phyloP scores from a whole-genome alignment of 2,888 invertebrate genomes.

The Lepidochrysops patricia region DNA sequence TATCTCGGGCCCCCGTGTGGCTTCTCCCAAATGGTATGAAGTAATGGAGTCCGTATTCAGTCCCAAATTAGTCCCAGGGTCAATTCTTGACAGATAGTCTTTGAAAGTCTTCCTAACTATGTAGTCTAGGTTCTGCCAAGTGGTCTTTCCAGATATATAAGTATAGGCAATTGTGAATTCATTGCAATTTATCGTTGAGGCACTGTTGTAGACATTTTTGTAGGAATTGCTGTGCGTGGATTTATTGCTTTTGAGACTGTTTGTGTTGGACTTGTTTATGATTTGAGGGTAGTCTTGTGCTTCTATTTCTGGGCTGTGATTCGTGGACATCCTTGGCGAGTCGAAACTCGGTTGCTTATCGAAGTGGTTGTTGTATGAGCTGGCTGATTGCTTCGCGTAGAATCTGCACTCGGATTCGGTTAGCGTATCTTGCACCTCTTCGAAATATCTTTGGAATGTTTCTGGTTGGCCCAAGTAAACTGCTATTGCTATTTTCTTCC shows the following conservation, averaged over 20 bases:
- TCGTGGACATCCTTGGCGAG: conserved; percentile 61
- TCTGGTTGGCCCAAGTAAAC: conserved; percentile 91
- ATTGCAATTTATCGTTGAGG: conserved; percentile 75
- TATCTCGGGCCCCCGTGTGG: conserved; percentile 84
- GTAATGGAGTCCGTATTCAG: conserved; percentile 90
- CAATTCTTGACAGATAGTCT: conserved; percentile 93
- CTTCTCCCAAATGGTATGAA: conserved; percentile 95
- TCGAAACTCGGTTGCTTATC: conserved; percentile 67
- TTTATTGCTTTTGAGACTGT: conserved; percentile 72
- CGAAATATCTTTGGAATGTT: conserved; percentile 80
- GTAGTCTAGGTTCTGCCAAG: conserved; percentile 95
- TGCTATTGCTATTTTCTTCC: conserved; percentile 90
- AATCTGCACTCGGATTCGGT: conserved; percentile 77
- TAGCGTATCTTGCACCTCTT: conserved; percentile 78
- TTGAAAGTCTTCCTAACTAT: conserved; percentile 94
- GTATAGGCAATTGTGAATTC: conserved; percentile 91
- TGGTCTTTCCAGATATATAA: conserved; percentile 92
- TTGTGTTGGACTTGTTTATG: conserved; percentile 68
- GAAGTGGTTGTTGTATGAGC: conserved; percentile 60
- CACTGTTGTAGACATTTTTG: conserved; percentile 67
- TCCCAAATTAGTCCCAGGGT: conserved; percentile 92
- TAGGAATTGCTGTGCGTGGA: conserved; percentile 69
- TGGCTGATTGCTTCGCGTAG: conserved; percentile 68
- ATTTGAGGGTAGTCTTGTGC: conserved; percentile 59
- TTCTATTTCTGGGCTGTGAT: conserved; percentile 62